phyloP scores from a whole-genome alignment of 1,140 invertebrate species.

The Octopus sinensis region DNA sequence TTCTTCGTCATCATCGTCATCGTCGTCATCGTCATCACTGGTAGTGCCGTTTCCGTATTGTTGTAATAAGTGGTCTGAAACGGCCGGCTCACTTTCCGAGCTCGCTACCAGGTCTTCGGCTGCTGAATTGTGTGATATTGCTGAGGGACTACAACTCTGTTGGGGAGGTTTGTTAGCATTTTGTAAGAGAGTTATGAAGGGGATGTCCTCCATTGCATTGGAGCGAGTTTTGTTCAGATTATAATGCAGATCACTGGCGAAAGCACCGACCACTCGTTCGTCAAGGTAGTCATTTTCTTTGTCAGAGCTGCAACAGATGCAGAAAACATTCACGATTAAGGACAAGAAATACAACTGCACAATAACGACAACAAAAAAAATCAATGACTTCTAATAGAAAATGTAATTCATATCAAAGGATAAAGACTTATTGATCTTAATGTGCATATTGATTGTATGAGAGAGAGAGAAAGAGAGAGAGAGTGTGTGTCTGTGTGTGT shows the following conservation, averaged over 20 bases:
- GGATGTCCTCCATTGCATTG: constrained; percentile 7
- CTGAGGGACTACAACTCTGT: constrained; percentile 6
- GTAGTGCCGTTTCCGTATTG: not conserved
- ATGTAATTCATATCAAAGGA: no score
- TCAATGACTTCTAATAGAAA: no score
- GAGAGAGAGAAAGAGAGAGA: no score
- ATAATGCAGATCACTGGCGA: not conserved
- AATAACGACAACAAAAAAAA: no score
- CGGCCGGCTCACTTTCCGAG: not conserved
- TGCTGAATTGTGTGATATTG: not conserved
- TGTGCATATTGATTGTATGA: no score
- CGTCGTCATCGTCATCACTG: not conserved
- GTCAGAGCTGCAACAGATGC: not conserved
- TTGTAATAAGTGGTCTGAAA: not conserved
- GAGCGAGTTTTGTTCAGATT: not conserved
- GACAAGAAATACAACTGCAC: no score
- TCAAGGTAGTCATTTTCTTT: constrained; percentile 10
- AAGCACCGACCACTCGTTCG: not conserved
- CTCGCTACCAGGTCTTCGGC: not conserved
- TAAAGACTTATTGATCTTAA: no score
- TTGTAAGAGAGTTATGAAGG: constrained; percentile 9
- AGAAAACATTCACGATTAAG: no score
- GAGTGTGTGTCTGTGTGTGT: no score
- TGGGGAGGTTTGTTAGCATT: not conserved
- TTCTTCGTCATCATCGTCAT: not conserved